Percentiles rank a stretch among this genome's conserved stretches.
These are phyloP conservation scores for Psilanteris sp. DNA, from an alignment of 1,140 invertebrate species.

Conservation along the genomic window DNA sequence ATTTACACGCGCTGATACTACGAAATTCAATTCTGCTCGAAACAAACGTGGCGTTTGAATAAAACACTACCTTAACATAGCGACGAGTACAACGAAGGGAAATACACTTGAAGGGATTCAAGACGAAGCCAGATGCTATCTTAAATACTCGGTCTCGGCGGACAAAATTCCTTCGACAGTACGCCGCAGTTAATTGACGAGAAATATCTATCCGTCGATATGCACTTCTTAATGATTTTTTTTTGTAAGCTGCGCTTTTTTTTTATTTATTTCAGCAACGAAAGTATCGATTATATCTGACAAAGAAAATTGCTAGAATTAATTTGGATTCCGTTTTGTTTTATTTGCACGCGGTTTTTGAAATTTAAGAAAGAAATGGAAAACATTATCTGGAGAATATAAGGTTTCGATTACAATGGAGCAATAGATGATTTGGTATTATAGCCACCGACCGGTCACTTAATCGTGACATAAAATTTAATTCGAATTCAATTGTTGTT, in stretches of 20 bases:
- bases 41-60: slow-evolving; percentile 50
- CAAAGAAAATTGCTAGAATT: slow-evolving; percentile 4
- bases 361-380: no score
- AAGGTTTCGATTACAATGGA: no score
- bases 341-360: no score
- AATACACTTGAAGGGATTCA: slow-evolving; percentile 57
- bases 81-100: slow-evolving; percentile 15
- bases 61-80: slow-evolving; percentile 49
- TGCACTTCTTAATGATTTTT: slow-evolving; percentile 42
- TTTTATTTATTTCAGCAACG: slow-evolving; percentile 29
- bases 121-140: slow-evolving; percentile 59
- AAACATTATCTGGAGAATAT: no score
- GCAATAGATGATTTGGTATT: no score
- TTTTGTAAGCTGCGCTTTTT: neutral
- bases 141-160: slow-evolving; percentile 27
- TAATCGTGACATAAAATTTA: no score
- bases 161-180: slow-evolving; percentile 46
- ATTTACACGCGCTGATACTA: slow-evolving; percentile 51
- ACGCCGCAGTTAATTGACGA: slow-evolving; percentile 40
- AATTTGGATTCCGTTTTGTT: no score
- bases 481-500: no score
- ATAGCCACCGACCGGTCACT: no score
- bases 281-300: slow-evolving; percentile 19
- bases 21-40: slow-evolving; percentile 56
- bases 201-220: slow-evolving; percentile 33